Conservation (phyloP, 2,888 invertebrate species). For the Dascillus cervinus region DNA sequence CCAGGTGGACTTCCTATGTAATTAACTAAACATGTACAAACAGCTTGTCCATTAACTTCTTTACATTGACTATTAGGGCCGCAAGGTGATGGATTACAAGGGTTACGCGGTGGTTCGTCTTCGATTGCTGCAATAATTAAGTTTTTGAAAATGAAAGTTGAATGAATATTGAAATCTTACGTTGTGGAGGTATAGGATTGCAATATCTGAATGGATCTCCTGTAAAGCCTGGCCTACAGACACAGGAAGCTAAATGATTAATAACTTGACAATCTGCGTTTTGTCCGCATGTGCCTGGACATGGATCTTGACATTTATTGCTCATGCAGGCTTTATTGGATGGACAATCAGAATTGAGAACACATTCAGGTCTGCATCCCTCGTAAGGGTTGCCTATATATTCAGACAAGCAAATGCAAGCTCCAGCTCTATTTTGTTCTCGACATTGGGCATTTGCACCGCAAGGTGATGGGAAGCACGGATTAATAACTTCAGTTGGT, state of each 20-base stretch:
- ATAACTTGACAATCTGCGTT: slow-evolving; percentile 66
- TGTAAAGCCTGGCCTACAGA: slow-evolving; percentile 62
- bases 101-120: slow-evolving; percentile 43
- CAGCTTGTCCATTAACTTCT: slow-evolving; percentile 55
- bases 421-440: slow-evolving; percentile 54
- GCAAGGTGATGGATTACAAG: slow-evolving; percentile 67
- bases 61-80: slow-evolving; percentile 41
- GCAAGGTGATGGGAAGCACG: slow-evolving; percentile 59
- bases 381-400: slow-evolving; percentile 74
- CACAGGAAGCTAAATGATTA: slow-evolving; percentile 63
- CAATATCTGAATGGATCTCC: slow-evolving; percentile 72
- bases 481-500: slow-evolving; percentile 39
- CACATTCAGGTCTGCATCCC: slow-evolving; percentile 68
- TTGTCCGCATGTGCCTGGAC: slow-evolving; percentile 68
- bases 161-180: slow-evolving; percentile 40
- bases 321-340: slow-evolving; percentile 62
- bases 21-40: slow-evolving; percentile 44
- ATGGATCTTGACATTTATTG: slow-evolving; percentile 70
- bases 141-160: no score
- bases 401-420: slow-evolving; percentile 62
- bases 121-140: slow-evolving; percentile 7
- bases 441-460: slow-evolving; percentile 63
- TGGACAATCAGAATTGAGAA: slow-evolving; percentile 64
- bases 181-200: slow-evolving; percentile 35
- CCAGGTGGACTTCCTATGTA: slow-evolving; percentile 49